phyloP scores from a whole-genome alignment of 1,140 invertebrate genomes.

The Tetragonula clypearis region DNA sequence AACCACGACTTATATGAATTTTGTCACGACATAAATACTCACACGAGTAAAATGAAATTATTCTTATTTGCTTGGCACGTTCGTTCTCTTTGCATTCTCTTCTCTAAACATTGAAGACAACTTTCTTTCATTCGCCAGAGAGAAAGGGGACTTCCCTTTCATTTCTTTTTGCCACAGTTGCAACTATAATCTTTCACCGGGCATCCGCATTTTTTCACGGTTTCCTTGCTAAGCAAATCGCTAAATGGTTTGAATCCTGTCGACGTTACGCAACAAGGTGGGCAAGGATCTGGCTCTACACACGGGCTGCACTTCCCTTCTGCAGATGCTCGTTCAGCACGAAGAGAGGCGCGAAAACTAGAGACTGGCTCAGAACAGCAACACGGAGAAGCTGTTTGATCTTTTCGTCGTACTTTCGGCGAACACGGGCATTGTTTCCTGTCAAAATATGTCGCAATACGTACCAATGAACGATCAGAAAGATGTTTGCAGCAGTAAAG shows the following conservation, averaged over 20 bases:
- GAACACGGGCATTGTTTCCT: conserved; percentile 13
- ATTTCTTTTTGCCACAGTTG: conserved; percentile 29
- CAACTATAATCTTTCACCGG: conserved; percentile 48
- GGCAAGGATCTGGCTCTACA: neutral
- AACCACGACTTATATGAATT: neutral
- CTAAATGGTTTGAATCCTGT: neutral
- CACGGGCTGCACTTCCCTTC: conserved; percentile 23
- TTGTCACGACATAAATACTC: neutral
- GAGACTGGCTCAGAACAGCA: neutral
- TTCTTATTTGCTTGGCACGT: neutral
- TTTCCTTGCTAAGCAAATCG: neutral
- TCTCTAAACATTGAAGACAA: neutral
- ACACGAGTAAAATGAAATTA: neutral
- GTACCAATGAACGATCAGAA: too few species aligned
- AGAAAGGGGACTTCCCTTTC: neutral
- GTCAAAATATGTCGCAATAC: neutral
- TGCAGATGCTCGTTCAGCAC: neutral
- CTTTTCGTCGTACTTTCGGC: neutral
- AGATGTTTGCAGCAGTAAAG: too few species aligned
- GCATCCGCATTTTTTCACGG: conserved; percentile 65
- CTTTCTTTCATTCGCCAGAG: neutral
- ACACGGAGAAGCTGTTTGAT: neutral
- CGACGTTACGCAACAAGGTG: conserved; percentile 10
- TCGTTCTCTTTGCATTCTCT: neutral
- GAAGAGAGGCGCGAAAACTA: neutral